Conservation (phyloP, 2,113 vertebrate genomes). For the Piprites chloris region DNA sequence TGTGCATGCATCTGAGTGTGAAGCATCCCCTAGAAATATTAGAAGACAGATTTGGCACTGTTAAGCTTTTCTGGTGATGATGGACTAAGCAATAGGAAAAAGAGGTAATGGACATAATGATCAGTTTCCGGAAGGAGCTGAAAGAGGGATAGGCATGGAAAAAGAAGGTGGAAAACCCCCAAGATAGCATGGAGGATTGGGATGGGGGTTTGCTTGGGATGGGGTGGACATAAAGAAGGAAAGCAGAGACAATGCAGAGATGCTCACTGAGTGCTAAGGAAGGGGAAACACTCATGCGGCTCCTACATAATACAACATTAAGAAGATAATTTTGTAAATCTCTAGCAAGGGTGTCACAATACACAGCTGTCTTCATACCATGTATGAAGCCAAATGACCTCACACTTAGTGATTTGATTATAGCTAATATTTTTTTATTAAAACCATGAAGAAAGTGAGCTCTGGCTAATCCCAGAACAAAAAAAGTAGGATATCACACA, state of each 20-base stretch:
- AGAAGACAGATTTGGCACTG: not conserved
- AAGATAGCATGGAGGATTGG: not conserved
- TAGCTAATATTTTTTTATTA: not conserved
- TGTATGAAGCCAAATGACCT: not conserved
- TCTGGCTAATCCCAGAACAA: not conserved
- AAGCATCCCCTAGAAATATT: not conserved
- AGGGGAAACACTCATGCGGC: not conserved
- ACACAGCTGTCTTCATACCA: not conserved
- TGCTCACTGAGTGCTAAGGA: not conserved
- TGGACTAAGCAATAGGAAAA: not conserved
- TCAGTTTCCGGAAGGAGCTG: not conserved
- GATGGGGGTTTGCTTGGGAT: not conserved
- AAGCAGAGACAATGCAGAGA: not conserved
- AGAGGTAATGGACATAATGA: not conserved
- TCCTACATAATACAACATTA: not conserved
- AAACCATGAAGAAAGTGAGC: not conserved
- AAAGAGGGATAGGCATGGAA: not conserved
- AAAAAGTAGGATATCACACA: not conserved
- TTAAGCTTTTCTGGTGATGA: not conserved
- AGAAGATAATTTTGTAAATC: not conserved
- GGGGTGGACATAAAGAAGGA: not conserved
- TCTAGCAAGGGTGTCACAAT: not conserved
- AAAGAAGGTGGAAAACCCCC: not conserved
- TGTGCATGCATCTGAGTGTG: not conserved
- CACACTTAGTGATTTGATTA: not conserved